Evolutionary conservation across 2,888 invertebrate genomes (phyloP).

Genomic region (Ceriagrion tenellum): DNA sequence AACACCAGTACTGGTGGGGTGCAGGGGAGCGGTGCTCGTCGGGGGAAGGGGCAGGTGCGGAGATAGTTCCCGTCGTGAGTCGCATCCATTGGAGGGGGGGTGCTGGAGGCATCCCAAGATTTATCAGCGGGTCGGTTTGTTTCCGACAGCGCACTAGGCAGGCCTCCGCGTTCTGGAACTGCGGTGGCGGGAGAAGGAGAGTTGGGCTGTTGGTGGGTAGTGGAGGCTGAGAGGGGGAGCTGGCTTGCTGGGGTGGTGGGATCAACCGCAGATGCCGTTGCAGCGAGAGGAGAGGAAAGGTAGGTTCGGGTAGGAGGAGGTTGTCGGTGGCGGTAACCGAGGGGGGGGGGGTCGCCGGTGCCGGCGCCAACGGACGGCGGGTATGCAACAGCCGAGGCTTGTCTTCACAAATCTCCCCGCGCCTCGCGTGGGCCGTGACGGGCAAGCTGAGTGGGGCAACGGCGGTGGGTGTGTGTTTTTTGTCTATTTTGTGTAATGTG

Average conservation of each 20-base stretch:
- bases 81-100: not conserved
- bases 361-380: conserved; percentile 37
- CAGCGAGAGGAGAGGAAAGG: not conserved
- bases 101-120: conserved; percentile 49
- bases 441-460: conserved; percentile 45
- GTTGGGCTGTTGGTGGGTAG: not conserved
- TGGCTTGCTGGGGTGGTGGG: not conserved
- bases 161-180: not conserved
- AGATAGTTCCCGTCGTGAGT: not conserved
- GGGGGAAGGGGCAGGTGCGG: not conserved
- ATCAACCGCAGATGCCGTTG: conserved; percentile 30
- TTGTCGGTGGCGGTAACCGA: not conserved
- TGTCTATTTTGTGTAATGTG: not conserved
- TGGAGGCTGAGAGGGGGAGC: not conserved
- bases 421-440: conserved; percentile 42
- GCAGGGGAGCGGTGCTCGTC: not conserved
- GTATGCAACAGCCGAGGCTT: conserved; percentile 11
- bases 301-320: not conserved
- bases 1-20: not conserved
- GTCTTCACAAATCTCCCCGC: conserved; percentile 60
- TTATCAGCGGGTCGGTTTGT: conserved; percentile 20
- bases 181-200: not conserved
- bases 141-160: conserved; percentile 54
- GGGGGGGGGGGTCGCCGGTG: not conserved
- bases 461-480: not conserved